Evolutionary conservation across 2,113 vertebrate genomes (phyloP), one percentile per base, ranked within the genome.

Genomic region (Pelmatolapia mariae): DNA sequence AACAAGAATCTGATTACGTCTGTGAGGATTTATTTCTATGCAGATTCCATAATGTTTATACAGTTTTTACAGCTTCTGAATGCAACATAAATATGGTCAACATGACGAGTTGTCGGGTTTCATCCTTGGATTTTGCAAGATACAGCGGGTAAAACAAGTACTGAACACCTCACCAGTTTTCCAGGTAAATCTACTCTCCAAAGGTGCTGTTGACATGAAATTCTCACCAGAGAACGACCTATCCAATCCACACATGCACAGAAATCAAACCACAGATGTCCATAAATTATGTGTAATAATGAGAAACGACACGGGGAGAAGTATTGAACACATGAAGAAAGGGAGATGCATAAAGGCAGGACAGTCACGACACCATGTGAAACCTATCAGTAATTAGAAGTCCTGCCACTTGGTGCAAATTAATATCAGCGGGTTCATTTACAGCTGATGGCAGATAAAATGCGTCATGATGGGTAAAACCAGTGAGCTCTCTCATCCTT

Each of bases 151-250:
- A 13, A 15, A 56, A 31, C 26, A 61, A 33, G 3, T 33, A 61
- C 15, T 33, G 57, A 61, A 61, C 1, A 18, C 57, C 26, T 61
- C 57, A 61, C 29, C 57, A 33, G 57, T 31, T 31, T 56, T 61
- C 1, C 57, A 61, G 2, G 57, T 19, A 6, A 19, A 61, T 19
- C 26, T 6, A 33, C 29, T 6, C n/a, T 18, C 26, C 22, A 66
- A 22, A n/a, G 31, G 61, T 36, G 31, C 61, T 8, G 18, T 1
- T 66, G 59, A 63, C 29, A 63, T n/a, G 10, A 31, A 31, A 59
- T 59, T 31, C 56, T 10, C 56, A 31, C 15, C 26, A 59, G 57
- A 31, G 26, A 13, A n/a, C 31, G 7, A 22, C 0, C 6, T 0
- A 68, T 38, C 11, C 11, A 1, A 0, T 13, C 18, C 19, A 40